These are phyloP conservation scores for Scotopteryx bipunctaria DNA, from an alignment of 2,888 invertebrate genomes.

Conservation along the genomic window DNA sequence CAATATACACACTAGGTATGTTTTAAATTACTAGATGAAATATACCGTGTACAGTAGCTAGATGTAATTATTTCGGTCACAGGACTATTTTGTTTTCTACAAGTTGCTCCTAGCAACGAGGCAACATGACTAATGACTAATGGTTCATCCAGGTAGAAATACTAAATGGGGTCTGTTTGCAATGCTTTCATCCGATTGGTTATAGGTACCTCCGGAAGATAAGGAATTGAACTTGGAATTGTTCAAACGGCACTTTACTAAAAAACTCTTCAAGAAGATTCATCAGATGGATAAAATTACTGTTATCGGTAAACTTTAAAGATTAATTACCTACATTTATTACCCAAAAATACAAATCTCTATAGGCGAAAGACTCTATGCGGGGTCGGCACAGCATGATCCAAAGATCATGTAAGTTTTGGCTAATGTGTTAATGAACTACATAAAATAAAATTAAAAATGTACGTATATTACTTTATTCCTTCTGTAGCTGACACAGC, in stretches of 20 bases:
- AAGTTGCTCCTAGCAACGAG: background rate
- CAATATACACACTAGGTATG: too few relatives aligned
- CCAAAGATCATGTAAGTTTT: too few relatives aligned
- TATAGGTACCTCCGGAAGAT: constrained; percentile 52
- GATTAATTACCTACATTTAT: background rate
- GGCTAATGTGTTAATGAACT: too few relatives aligned
- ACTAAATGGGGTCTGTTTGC: background rate
- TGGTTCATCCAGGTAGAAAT: constrained; percentile 1
- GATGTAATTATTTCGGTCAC: too few relatives aligned
- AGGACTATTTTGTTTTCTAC: background rate
- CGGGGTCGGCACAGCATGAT: too few relatives aligned
- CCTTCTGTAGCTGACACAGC: too few relatives aligned
- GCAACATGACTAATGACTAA: constrained; percentile 1
- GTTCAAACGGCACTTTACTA: constrained; percentile 46
- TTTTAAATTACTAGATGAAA: too few relatives aligned
- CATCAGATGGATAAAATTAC: constrained; percentile 58
- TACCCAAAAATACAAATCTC: too few relatives aligned
- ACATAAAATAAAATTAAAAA: too few relatives aligned
- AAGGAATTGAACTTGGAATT: constrained; percentile 42
- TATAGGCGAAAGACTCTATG: too few relatives aligned
- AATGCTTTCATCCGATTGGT: constrained; percentile 10
- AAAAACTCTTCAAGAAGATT: constrained; percentile 53
- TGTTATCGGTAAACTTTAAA: constrained; percentile 52
- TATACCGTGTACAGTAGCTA: too few relatives aligned
- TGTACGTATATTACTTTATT: too few relatives aligned